A percentile compares a stretch with the other conserved stretches of the same genome.
Conservation (phyloP, 2,797 vertebrate genomes). For the Garrulus glandarius region DNA sequence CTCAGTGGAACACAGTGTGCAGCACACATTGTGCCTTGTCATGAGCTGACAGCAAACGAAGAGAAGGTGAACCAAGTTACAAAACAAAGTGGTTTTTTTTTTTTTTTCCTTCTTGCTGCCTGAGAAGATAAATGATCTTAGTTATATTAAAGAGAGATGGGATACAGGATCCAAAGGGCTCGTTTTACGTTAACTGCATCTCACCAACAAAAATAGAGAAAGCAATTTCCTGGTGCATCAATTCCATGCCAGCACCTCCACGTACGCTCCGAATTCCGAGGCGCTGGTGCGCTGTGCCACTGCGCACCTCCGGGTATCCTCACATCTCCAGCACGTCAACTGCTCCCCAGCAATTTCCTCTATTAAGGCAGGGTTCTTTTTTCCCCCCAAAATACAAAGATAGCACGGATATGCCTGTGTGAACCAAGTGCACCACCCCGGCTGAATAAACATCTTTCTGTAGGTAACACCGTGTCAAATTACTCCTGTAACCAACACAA, state of each 20-base stretch:
- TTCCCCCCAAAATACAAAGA: accelerated
- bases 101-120: accelerated
- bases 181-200: neutral
- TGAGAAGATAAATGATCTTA: constrained; percentile 27
- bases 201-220: neutral
- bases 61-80: constrained; percentile 31
- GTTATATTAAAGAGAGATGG: constrained; percentile 17
- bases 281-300: accelerated
- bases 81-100: neutral
- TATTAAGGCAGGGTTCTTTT: neutral
- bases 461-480: neutral
- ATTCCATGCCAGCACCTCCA: neutral
- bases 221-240: constrained; percentile 41
- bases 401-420: neutral
- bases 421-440: neutral
- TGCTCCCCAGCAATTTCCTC: neutral
- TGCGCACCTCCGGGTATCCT: neutral
- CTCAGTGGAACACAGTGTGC: constrained; percentile 24
- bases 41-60: neutral
- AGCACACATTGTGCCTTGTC: constrained; percentile 39
- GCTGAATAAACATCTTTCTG: neutral
- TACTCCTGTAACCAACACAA: neutral
- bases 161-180: neutral
- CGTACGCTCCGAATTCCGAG: neutral
- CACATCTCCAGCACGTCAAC: neutral